Conservation (phyloP, 2,113 vertebrate species). For the Saguinus midas region DNA sequence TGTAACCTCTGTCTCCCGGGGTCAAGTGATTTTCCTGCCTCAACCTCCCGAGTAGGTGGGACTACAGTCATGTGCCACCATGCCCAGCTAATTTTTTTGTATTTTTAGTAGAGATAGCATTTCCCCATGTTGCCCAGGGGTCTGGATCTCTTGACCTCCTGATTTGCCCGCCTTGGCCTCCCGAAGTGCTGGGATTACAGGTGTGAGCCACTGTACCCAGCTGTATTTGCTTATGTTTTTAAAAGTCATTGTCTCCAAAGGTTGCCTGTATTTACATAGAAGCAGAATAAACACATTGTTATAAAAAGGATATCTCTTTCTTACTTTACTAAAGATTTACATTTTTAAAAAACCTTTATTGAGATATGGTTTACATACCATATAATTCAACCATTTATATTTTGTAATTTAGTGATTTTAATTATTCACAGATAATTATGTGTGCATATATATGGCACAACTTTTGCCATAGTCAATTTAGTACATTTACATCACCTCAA, state of each 20-base stretch:
- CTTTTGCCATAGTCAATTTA: background rate
- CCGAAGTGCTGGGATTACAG: too few relatives aligned
- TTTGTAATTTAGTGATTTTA: background rate
- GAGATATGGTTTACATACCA: background rate
- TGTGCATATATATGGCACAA: background rate
- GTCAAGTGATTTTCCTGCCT: too few relatives aligned
- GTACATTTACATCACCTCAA: background rate
- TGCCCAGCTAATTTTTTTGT: too few relatives aligned
- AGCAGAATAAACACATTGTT: background rate
- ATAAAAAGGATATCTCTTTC: background rate
- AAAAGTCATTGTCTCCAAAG: slow-evolving; percentile 14
- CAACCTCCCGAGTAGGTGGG: too few relatives aligned
- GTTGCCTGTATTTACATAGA: background rate
- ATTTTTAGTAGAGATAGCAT: too few relatives aligned
- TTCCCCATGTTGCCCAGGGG: too few relatives aligned
- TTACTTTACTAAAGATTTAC: background rate
- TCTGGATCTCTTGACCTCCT: too few relatives aligned
- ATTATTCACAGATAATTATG: background rate
- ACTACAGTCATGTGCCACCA: too few relatives aligned
- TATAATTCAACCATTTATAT: background rate
- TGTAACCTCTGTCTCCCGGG: too few relatives aligned
- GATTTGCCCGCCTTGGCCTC: too few relatives aligned
- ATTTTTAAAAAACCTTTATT: background rate
- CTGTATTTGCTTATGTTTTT: background rate
- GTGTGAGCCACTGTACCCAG: too few relatives aligned